Evolutionary conservation across 2,797 vertebrate genomes (phyloP).

Genomic region (Petrocephalus sullivani): DNA sequence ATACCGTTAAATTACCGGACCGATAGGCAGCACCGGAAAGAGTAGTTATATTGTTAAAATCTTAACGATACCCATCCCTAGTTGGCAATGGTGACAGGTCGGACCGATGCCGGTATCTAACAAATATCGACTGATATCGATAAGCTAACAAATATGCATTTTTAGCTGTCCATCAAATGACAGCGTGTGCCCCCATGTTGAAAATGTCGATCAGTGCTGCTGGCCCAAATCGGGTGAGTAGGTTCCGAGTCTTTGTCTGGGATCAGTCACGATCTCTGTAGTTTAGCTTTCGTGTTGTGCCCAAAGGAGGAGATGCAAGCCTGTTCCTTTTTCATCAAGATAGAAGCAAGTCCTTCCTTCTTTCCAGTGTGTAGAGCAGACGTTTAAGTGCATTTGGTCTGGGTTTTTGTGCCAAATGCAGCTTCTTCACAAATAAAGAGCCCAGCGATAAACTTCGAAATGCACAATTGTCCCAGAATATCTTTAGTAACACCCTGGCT

Average conservation of each 20-base stretch:
- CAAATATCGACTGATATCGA: neutral
- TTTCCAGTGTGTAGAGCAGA: neutral
- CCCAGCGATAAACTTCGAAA: neutral
- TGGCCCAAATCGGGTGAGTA: neutral
- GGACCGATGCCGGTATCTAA: neutral
- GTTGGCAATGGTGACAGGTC: neutral
- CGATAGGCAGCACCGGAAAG: no score
- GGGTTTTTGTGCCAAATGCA: neutral
- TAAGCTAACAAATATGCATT: neutral
- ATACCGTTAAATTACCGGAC: no score
- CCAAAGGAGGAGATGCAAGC: neutral
- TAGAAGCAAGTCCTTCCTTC: neutral
- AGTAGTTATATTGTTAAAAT: no score
- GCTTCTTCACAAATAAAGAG: neutral
- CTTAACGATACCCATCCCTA: no score
- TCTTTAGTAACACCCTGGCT: neutral
- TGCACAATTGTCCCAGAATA: neutral
- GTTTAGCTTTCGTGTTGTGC: neutral
- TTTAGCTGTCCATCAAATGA: neutral
- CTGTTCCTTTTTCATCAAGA: neutral
- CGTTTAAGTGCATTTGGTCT: neutral
- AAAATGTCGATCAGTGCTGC: neutral
- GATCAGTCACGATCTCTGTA: neutral
- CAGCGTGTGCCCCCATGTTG: neutral
- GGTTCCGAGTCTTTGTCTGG: neutral